Evolutionary conservation across 1,140 invertebrate species (phyloP).

Genomic region (Charaxes varanes): DNA sequence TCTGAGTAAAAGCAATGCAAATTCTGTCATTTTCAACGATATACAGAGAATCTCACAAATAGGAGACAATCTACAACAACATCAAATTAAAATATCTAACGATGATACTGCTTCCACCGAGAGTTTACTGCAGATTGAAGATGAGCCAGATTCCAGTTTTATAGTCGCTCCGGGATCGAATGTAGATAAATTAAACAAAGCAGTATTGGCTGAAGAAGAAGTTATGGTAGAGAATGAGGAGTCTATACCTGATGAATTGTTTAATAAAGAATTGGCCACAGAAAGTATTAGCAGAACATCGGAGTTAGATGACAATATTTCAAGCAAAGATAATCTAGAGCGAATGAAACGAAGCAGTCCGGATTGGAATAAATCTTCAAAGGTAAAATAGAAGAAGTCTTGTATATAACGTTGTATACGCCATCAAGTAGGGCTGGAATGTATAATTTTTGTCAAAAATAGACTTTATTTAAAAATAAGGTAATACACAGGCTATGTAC

Average conservation of each 20-base stretch:
- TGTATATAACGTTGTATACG: too few species aligned
- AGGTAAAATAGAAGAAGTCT: neutral
- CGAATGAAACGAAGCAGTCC: conserved; percentile 35
- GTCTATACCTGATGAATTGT: neutral
- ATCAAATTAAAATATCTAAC: conserved; percentile 2
- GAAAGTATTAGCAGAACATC: neutral
- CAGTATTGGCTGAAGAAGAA: conserved; percentile 29
- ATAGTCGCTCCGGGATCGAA: conserved; percentile 31
- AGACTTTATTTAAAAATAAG: too few species aligned
- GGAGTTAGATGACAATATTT: neutral
- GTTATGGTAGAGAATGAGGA: conserved; percentile 17
- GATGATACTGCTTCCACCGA: conserved; percentile 6
- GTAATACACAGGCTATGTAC: too few species aligned
- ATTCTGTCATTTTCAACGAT: conserved; percentile 10
- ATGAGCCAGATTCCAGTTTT: conserved; percentile 20
- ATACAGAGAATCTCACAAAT: conserved; percentile 7
- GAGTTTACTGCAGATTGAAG: neutral
- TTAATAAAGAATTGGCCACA: neutral
- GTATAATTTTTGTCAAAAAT: too few species aligned
- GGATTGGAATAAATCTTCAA: conserved; percentile 20
- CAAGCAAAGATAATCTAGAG: conserved; percentile 16
- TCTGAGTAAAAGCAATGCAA: conserved; percentile 10
- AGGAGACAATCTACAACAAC: neutral
- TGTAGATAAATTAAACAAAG: conserved; percentile 22
- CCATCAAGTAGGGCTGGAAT: too few species aligned